Conservation (phyloP, 2,888 invertebrate species). For the Chironomus riparius region DNA sequence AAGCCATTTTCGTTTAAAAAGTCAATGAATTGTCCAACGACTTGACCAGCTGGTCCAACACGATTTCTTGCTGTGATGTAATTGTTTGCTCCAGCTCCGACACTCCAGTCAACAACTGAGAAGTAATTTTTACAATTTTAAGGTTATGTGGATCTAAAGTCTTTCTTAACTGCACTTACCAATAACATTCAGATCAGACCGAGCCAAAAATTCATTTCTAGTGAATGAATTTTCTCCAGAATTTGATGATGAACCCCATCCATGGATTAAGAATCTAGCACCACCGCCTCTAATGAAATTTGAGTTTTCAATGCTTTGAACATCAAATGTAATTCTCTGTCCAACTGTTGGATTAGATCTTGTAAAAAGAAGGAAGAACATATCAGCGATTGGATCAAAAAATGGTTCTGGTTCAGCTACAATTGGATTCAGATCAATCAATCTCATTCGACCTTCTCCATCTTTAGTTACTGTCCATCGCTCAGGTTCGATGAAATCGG, state of each 20-base stretch:
- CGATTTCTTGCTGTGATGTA: conserved; percentile 48
- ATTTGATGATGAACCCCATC: conserved; percentile 49
- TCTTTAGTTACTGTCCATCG: background rate
- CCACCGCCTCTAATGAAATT: conserved; percentile 1
- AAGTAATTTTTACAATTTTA: background rate
- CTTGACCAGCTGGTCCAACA: conserved; percentile 33
- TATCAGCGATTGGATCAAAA: conserved; percentile 33
- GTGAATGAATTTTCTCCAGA: conserved; percentile 36
- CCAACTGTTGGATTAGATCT: conserved; percentile 30
- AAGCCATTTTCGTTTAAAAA: background rate
- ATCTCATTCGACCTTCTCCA: background rate
- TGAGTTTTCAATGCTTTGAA: conserved; percentile 29
- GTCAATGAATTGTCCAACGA: conserved; percentile 32
- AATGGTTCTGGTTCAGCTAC: conserved; percentile 17
- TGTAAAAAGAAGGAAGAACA: conserved; percentile 41
- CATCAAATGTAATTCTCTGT: conserved; percentile 29
- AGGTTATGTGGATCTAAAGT: background rate
- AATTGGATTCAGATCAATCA: background rate
- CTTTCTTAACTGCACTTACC: conserved; percentile 29
- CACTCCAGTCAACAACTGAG: conserved; percentile 14
- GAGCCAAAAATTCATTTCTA: conserved; percentile 45
- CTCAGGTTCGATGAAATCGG: background rate
- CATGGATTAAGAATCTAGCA: conserved; percentile 43
- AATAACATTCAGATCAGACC: conserved; percentile 50
- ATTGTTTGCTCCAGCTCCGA: conserved; percentile 35